Evolutionary conservation across 2,113 vertebrate genomes (phyloP).

Genomic region (Ariopsis seemanni): DNA sequence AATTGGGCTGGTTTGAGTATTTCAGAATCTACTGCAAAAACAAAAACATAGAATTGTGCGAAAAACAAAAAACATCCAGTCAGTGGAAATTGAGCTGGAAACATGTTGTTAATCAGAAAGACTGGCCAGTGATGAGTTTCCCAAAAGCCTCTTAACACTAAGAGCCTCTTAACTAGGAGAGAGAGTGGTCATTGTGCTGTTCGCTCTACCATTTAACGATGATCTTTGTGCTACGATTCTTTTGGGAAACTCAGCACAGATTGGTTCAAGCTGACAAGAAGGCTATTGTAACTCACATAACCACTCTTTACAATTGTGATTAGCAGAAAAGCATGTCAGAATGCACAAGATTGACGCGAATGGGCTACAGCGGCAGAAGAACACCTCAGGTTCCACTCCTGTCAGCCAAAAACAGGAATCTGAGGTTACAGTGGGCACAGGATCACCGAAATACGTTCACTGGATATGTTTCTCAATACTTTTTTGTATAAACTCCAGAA

Average conservation of each 20-base stretch:
- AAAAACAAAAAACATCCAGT: not conserved
- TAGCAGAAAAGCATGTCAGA: not conserved
- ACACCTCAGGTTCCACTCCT: not conserved
- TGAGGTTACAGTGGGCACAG: not conserved
- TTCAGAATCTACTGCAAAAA: not conserved
- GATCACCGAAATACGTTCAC: not conserved
- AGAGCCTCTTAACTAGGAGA: too few relatives aligned
- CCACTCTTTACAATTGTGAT: not conserved
- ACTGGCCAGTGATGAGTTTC: too few relatives aligned
- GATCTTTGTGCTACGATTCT: too few relatives aligned
- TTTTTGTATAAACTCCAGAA: not conserved
- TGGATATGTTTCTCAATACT: not conserved
- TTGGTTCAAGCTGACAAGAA: not conserved
- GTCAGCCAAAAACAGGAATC: not conserved
- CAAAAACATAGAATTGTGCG: not conserved
- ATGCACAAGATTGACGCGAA: too few relatives aligned
- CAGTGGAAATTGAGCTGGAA: not conserved
- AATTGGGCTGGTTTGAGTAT: not conserved
- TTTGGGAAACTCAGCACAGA: too few relatives aligned
- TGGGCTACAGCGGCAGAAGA: not conserved
- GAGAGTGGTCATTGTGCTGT: too few relatives aligned
- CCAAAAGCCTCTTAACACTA: too few relatives aligned
- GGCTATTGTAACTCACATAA: not conserved
- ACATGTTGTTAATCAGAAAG: not conserved
- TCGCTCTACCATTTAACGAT: too few relatives aligned